Evolutionary conservation across 2,113 vertebrate species (phyloP), one percentile per base, ranked within the genome.

Genomic region (Syngnathus floridae): DNA sequence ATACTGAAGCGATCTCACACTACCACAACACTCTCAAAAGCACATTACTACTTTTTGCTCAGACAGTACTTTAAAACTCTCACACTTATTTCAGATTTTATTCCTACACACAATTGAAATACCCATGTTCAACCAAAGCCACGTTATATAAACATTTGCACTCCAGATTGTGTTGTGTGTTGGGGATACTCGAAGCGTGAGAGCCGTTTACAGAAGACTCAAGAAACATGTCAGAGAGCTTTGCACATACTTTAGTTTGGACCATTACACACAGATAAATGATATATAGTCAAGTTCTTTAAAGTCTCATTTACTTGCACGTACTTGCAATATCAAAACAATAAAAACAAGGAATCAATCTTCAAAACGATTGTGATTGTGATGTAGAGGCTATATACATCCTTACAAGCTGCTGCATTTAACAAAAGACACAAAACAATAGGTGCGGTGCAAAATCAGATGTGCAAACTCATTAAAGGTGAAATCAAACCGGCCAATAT

Each of bases 341-440:
- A 70, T n/a, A 41, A 64, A 65, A 64, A 11, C 12, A 31, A 35
- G 41, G 16, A 38, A 11, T 46, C 13, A 46, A 16, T 46, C 13
- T 16, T 46, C 35, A 35, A 61, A 52, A 36, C 65, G 16, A 65
- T 71, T 84, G 60, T 26, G 26, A 71, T 49, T 56, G 64, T 76
- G 74, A 69, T 68, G 69, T 66, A 55, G 72, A 78, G 79, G 76
- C 55, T 45, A 65, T 51, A n/a, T 51, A 21, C 13, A 59, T 35
- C 26, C 54, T 56, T 56, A 7, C 26, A 16, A 31, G 52, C 22
- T 5, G 52, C 22, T 26, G 22, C 52, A 4, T 55, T 55, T 31
- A 56, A 31, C 26, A 35, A 16, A 0, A 35, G 54, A 31, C 13
- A 16, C 26, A 56, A 56, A 17, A 56, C 54, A 56, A 7, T 16